Evolutionary conservation across 2,113 vertebrate genomes (phyloP), one percentile per base, ranked within the genome.

Genomic region (Pao palembangensis): DNA sequence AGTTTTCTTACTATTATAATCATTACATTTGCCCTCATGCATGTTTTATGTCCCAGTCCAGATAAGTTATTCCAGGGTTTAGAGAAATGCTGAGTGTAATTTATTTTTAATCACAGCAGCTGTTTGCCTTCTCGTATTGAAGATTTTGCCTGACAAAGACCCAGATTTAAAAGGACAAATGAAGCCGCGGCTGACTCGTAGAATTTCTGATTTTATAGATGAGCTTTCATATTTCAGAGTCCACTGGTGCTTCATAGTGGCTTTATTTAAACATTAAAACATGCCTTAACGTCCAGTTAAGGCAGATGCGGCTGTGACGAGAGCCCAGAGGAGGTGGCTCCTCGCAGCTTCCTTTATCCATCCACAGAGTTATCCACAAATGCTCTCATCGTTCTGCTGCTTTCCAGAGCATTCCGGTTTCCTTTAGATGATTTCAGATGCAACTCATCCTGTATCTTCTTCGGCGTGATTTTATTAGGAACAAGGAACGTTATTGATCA

Each of bases 31-130:
- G 64, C 86, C 76, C 79, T 86, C 79, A 87, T 91, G 75, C 60
- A 87, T 90, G 69, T 89, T 91, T 90, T 68, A 90, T 79, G 84
- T 68, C 75, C 58, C 79, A 68, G 81, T 83, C 85, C 72, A 79
- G 77, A 91, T 85, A 84, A 87, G 86, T 88, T 89, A 90, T 90
- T 91, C 87, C 79, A 74, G 75, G 86, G 84, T 91, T 90, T 89
- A 77, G 79, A 85, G 79, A 84, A 85, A 87, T 84, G 85, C 84
- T 82, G 86, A 82, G 81, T 77, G 85, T 60, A 79, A 90, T 91
- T 87, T 89, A 91, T 91, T 90, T 91, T 91, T 91, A 88, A 91
- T 91, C 81, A 79, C 80, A 87, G 87, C 89, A 91, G 83, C 88
- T 91, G 90, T 88, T 90, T 83, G 81, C 81, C 76, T 83, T 83